Conservation (phyloP, 2,888 invertebrate species). For the Rhingia campestris region DNA sequence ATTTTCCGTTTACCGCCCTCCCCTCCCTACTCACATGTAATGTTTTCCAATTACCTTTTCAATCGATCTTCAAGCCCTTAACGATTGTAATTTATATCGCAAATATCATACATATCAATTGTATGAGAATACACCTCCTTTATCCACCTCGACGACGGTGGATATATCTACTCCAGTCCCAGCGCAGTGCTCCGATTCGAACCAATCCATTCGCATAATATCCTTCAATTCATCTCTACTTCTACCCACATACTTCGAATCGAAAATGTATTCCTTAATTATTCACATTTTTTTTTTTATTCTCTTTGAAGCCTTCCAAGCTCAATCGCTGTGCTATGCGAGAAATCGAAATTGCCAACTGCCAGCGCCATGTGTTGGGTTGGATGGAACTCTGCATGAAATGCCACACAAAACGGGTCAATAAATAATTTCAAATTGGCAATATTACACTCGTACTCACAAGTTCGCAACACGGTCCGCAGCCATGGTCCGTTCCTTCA, state of each 20-base stretch:
- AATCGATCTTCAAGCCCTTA: conserved; percentile 38
- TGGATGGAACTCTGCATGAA: conserved; percentile 11
- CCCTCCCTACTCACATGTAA: background rate
- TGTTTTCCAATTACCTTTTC: conserved; percentile 28
- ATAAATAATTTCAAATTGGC: conserved; percentile 69
- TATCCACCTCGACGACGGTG: background rate
- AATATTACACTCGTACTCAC: conserved; percentile 24
- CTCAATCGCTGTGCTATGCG: conserved; percentile 24
- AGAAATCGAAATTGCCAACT: conserved; percentile 41
- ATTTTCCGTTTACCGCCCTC: too few species aligned
- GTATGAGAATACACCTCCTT: conserved; percentile 13
- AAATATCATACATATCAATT: conserved; percentile 32
- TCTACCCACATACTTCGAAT: background rate
- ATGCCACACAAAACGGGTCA: conserved; percentile 47
- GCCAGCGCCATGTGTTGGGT: conserved; percentile 38
- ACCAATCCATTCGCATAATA: conserved; percentile 31
- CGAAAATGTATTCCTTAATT: conserved; percentile 59
- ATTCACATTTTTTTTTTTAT: conserved; percentile 49
- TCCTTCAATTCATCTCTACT: conserved; percentile 24
- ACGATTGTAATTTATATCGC: conserved; percentile 30
- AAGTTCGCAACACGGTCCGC: background rate
- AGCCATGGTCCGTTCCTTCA: background rate
- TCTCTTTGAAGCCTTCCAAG: conserved; percentile 15
- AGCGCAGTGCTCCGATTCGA: background rate
- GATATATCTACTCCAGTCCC: too few species aligned